Base-by-base conservation (phyloP, 2,113 vertebrate genomes). In the Sarotherodon lohbergeri region DNA sequence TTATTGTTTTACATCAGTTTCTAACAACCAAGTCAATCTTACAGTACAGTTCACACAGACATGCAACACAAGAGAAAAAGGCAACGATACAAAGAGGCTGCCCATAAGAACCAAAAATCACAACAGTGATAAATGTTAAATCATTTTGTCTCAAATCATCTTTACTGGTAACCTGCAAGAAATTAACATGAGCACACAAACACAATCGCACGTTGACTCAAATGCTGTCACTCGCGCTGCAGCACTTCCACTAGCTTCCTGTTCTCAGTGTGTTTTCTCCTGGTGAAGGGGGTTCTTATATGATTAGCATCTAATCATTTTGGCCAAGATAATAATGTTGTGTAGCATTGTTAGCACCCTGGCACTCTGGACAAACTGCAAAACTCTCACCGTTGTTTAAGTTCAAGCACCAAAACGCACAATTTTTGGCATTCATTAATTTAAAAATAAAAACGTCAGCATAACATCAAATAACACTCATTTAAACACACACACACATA, bases 1-100 rank as follows among this genome's bases (percentile, higher is more conserved):
- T 93, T 92, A 95, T 94, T 94, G 55, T 82, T 82, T 90, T 80
- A 90, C n/a, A 86, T 59, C 50, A 16, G 83, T 82, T 80, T 84
- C 22, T 59, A 76, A 84, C 41, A 82, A 82, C 56, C 54, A 66
- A 36, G 81, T 81, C 36, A 39, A 68, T 89, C 83, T 87, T 83
- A 92, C 86, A 91, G 9, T 9, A 89, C 32, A 54, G 29, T 79
- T 86, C 82, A 88, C 82, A 79, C 14, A 81, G 22, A 91, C 93
- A 95, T 94, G 91, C 88, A 91, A 52, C 66, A 88, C 85, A 88
- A 90, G 71, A 90, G 17, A 36, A 88, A 39, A 91, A 90, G 89
- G 88, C 86, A 93, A 82, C 39, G 43, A 86, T 87, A 71, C 81
- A 87, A 88, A 85, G 36, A 88, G 5, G 76, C 73, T 56, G 83